Evolutionary conservation across 2,888 invertebrate species (phyloP), one percentile per base, ranked within the genome.

Genomic region (Megamerina dolium): DNA sequence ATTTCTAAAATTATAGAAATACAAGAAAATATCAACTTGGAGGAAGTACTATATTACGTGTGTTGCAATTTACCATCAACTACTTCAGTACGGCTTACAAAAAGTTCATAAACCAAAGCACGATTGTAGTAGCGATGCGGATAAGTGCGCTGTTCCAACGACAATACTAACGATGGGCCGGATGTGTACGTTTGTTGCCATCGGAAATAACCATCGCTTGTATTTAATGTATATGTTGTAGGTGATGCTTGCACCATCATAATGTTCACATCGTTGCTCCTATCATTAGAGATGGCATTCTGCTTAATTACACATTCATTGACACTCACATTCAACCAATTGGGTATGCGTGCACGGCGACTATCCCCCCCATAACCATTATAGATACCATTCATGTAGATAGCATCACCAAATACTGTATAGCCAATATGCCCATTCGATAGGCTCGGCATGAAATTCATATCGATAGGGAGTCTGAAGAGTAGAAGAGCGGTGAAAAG

Each of bases 371-470:
- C 68, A 5, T 59, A 62, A 2, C 80, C 80, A 59, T 76, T 80
- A 63, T 79, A 80, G 0, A 80, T 54, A 0, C 80, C 80, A 49
- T 80, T 80, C 70, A 79, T 75, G 51, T 76, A 78, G 3, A 80
- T 75, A 0, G 78, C 74, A 51, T 79, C 75, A 21, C 79, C 76
- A 59, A 77, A 78, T 14, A 79, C 57, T 16, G 77, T 77, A 8
- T 77, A 75, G 1, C 79, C 79, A 40, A 80, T 53, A 50, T 80
- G 79, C 0, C 80, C 80, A 50, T 80, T 80, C 2, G 78, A 75
- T 3, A 80, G 61, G 0, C 78, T 77, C 5, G 79, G 75, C 78
- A 79, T 77, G 52, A 78, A 77, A 43, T 74, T 74, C 2, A 74
- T 64, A 51, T 78, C 76, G 1, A 69, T 61, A 4, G 79, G 79